A percentile compares a stretch with the other conserved stretches of the same genome.
Evolutionary conservation across 1,140 invertebrate species (phyloP).

Genomic region (Helicoverpa armigera): DNA sequence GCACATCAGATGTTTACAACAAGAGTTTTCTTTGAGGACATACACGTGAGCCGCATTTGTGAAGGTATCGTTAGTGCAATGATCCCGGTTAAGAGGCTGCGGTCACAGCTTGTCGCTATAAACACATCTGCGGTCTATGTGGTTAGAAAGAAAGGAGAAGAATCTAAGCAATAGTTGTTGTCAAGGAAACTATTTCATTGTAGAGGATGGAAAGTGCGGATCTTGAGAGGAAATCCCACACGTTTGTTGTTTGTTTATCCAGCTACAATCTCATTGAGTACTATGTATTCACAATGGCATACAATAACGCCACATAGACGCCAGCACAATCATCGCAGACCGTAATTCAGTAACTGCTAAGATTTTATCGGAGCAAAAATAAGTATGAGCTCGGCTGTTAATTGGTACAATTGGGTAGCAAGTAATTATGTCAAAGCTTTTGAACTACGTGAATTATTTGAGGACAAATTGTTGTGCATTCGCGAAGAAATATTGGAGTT

Average conservation of each 20-base stretch:
- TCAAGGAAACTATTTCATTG: not conserved
- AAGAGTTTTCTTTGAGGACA: not conserved
- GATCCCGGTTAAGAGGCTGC: slow-evolving; percentile 12
- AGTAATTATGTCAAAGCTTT: slow-evolving; percentile 26
- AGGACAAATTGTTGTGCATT: slow-evolving; percentile 23
- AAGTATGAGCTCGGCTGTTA: slow-evolving; percentile 28
- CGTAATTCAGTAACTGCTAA: slow-evolving; percentile 25
- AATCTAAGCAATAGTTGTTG: no score
- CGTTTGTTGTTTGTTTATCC: not conserved
- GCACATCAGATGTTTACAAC: not conserved
- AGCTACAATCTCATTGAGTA: not conserved
- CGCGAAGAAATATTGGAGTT: slow-evolving; percentile 3
- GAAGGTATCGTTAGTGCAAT: slow-evolving; percentile 5
- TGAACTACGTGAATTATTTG: slow-evolving; percentile 18
- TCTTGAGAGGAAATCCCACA: not conserved
- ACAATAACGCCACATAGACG: not conserved
- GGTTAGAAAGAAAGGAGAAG: not conserved
- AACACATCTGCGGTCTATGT: slow-evolving; percentile 5
- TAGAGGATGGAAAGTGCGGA: not conserved
- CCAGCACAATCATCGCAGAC: slow-evolving; percentile 1
- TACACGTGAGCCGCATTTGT: not conserved
- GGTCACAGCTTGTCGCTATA: slow-evolving; percentile 4
- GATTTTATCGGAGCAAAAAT: slow-evolving; percentile 35
- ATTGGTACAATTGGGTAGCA: slow-evolving; percentile 20
- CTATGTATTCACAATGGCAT: not conserved